These are phyloP conservation scores for Serripes groenlandicus DNA, from an alignment of 2,888 invertebrate genomes.

Conservation along the genomic window DNA sequence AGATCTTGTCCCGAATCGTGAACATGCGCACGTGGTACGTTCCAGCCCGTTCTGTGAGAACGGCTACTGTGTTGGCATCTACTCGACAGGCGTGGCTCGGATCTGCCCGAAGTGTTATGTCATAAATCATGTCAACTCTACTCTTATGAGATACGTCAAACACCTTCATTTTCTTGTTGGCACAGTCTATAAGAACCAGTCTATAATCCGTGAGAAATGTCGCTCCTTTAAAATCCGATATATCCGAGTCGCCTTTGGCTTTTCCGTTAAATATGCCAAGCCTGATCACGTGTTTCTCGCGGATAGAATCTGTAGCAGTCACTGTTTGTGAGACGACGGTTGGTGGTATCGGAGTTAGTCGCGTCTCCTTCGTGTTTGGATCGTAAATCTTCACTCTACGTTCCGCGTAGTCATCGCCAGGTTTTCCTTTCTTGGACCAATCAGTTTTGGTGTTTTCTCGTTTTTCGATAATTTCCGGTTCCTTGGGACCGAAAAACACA, in stretches of 20 bases:
- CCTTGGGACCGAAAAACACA: constrained; percentile 35
- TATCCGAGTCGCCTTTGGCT: constrained; percentile 46
- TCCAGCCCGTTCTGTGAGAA: constrained; percentile 51
- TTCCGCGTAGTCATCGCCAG: not conserved
- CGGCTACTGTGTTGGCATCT: constrained; percentile 54
- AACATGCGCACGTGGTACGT: constrained; percentile 61
- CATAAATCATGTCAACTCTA: constrained; percentile 58
- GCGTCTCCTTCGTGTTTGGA: constrained; percentile 31
- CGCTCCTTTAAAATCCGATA: constrained; percentile 54
- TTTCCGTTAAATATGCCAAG: constrained; percentile 59
- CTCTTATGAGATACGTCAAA: constrained; percentile 65
- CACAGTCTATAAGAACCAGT: constrained; percentile 54
- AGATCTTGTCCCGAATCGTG: constrained; percentile 59
- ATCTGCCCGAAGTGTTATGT: constrained; percentile 51
- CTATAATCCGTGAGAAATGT: constrained; percentile 52
- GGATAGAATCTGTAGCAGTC: constrained; percentile 42
- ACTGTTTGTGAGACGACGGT: constrained; percentile 52
- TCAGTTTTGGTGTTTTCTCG: not conserved
- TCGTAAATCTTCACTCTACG: constrained; percentile 34
- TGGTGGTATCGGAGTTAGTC: constrained; percentile 10
- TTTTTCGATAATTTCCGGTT: constrained; percentile 18
- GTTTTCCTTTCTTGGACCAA: constrained; percentile 2
- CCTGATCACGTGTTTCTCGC: constrained; percentile 43
- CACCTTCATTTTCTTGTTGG: constrained; percentile 62
- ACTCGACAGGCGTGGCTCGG: constrained; percentile 58